phyloP scores from a whole-genome alignment of 2,888 invertebrate species.

The Lycophotia porphyrea region DNA sequence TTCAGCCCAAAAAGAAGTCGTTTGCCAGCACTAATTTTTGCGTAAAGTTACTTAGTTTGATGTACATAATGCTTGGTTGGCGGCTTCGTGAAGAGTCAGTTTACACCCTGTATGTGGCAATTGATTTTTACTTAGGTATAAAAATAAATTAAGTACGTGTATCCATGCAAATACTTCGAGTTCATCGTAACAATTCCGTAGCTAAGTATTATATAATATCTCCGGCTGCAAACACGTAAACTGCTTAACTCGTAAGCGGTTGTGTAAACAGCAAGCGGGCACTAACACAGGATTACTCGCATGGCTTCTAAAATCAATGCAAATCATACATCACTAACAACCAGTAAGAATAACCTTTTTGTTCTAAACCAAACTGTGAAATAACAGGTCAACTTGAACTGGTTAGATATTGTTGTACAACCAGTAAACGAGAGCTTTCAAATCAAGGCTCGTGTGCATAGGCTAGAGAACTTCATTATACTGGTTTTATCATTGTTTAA shows the following conservation, averaged over 20 bases:
- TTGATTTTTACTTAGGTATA: too few species aligned
- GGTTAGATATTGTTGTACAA: slow-evolving; percentile 34
- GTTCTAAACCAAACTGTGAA: neutral
- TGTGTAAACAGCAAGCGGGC: slow-evolving; percentile 87
- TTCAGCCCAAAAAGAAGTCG: too few species aligned
- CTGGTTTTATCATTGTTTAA: slow-evolving; percentile 46
- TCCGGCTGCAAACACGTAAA: slow-evolving; percentile 76
- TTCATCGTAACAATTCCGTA: slow-evolving; percentile 38
- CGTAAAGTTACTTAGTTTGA: too few species aligned
- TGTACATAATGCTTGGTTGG: too few species aligned
- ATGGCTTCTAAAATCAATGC: slow-evolving; percentile 88
- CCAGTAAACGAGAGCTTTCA: slow-evolving; percentile 69
- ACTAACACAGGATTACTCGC: slow-evolving; percentile 84
- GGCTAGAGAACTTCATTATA: slow-evolving; percentile 35
- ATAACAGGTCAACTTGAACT: slow-evolving; percentile 25
- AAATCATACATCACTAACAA: slow-evolving; percentile 72
- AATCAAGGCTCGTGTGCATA: slow-evolving; percentile 33
- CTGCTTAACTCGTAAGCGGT: slow-evolving; percentile 88
- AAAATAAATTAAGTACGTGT: too few species aligned
- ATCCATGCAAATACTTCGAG: slow-evolving; percentile 3
- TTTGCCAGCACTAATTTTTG: too few species aligned
- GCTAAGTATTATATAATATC: slow-evolving; percentile 57
- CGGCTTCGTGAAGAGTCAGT: too few species aligned
- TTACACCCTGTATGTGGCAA: too few species aligned
- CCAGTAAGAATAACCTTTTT: slow-evolving; percentile 37